Evolutionary conservation across 2,888 invertebrate species (phyloP).

Genomic region (Drosophila helvetica): DNA sequence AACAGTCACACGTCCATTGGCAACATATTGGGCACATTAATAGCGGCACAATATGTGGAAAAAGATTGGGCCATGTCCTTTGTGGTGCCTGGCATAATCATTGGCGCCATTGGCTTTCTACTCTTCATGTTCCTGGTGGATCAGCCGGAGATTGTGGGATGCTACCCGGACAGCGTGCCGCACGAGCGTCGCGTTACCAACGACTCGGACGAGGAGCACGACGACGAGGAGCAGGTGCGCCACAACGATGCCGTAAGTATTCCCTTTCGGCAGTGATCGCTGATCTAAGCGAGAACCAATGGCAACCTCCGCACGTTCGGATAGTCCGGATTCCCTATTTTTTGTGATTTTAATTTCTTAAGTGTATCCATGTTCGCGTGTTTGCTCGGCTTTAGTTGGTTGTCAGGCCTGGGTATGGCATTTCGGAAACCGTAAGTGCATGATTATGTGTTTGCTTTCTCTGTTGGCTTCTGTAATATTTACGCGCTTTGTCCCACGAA

Average conservation of each 20-base stretch:
- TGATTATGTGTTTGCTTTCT: constrained; percentile 19
- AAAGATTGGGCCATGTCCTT: constrained; percentile 95
- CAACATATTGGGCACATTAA: constrained; percentile 95
- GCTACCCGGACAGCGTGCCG: constrained; percentile 56
- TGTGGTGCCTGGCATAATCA: constrained; percentile 94
- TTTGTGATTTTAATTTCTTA: constrained; percentile 9
- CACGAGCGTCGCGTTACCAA: constrained; percentile 68
- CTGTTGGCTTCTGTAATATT: constrained; percentile 26
- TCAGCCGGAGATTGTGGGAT: constrained; percentile 91
- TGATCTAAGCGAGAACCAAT: background rate
- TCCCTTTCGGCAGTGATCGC: background rate
- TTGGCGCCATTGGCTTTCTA: constrained; percentile 88
- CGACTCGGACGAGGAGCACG: constrained; percentile 83
- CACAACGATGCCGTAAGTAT: constrained; percentile 61
- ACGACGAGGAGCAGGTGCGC: constrained; percentile 56
- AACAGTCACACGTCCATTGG: constrained; percentile 98
- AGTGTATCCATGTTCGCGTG: constrained; percentile 10
- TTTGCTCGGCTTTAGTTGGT: constrained; percentile 49
- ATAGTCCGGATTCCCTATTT: background rate
- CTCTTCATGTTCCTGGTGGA: constrained; percentile 93
- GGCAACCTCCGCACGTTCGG: background rate
- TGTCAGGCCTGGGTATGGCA: constrained; percentile 43
- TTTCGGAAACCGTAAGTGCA: constrained; percentile 60
- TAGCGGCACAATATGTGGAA: constrained; percentile 94
- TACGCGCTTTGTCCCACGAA: background rate